Percentiles rank a stretch among this genome's conserved stretches.
Conservation (phyloP, 1,140 invertebrate genomes). For the Sycophaga agraensis region DNA sequence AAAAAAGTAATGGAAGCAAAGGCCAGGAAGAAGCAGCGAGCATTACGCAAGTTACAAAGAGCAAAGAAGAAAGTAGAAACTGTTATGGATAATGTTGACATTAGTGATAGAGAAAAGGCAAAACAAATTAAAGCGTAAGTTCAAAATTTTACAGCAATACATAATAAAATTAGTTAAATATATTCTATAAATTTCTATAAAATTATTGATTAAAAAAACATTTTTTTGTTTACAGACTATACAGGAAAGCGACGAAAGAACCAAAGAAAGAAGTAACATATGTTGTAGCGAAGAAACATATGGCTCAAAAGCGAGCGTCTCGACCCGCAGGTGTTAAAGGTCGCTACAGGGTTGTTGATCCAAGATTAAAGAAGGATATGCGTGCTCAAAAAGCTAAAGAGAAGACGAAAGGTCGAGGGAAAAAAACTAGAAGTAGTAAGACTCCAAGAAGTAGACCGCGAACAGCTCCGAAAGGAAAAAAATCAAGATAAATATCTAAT, state of each 20-base stretch:
- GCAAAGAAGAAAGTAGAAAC: slow-evolving; percentile 94
- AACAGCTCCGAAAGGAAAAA: slow-evolving; percentile 34
- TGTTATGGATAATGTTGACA: slow-evolving; percentile 86
- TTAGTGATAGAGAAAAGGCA: slow-evolving; percentile 88
- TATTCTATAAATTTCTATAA: too few species aligned
- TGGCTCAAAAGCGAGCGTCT: slow-evolving; percentile 71
- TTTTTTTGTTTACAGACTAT: slow-evolving; percentile 67
- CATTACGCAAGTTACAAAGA: slow-evolving; percentile 82
- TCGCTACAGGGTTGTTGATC: slow-evolving; percentile 92
- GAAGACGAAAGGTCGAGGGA: slow-evolving; percentile 57
- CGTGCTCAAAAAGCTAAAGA: slow-evolving; percentile 68
- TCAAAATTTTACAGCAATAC: too few species aligned
- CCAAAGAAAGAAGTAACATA: slow-evolving; percentile 91
- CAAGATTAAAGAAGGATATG: slow-evolving; percentile 93
- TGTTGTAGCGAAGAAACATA: slow-evolving; percentile 91
- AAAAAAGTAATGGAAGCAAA: slow-evolving; percentile 99
- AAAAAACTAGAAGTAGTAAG: slow-evolving; percentile 37
- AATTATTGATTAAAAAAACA: background rate
- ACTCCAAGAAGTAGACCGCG: slow-evolving; percentile 31
- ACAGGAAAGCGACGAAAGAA: slow-evolving; percentile 84
- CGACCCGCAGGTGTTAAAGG: slow-evolving; percentile 89
- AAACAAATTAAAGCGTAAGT: slow-evolving; percentile 86
- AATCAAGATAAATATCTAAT: slow-evolving; percentile 19
- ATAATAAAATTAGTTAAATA: too few species aligned
- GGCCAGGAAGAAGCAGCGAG: slow-evolving; percentile 91